Evolutionary conservation across 2,888 invertebrate genomes (phyloP).

Genomic region (Drosophila melanosoma): DNA sequence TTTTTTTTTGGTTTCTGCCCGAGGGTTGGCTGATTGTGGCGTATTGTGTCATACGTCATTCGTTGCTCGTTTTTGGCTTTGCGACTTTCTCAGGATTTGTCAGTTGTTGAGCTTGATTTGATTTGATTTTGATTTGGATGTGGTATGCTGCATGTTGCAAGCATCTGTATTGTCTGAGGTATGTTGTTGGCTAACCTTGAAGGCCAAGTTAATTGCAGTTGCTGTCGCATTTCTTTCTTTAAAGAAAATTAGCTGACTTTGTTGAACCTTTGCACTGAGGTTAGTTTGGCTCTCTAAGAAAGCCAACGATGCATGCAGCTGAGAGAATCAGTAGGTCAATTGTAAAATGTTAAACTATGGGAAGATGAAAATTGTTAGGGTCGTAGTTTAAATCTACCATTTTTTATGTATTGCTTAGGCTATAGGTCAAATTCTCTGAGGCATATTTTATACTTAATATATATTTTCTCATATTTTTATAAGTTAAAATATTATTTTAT

Average conservation of each 20-base stretch:
- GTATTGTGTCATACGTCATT: conserved; percentile 54
- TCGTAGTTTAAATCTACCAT: background rate
- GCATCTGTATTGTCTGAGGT: background rate
- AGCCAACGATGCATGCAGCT: conserved; percentile 16
- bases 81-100: conserved; percentile 79
- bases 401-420: background rate
- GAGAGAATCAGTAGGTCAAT: conserved; percentile 23
- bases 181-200: conserved; percentile 32
- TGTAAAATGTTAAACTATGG: background rate
- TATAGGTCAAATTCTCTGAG: background rate
- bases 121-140: conserved; percentile 41
- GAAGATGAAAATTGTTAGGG: background rate
- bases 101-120: conserved; percentile 61
- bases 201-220: conserved; percentile 68
- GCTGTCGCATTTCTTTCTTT: conserved; percentile 34
- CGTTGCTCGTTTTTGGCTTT: conserved; percentile 12
- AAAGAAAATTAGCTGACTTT: conserved; percentile 46
- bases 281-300: conserved; percentile 15
- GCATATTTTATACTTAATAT: background rate
- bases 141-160: background rate
- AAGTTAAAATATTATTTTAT: background rate
- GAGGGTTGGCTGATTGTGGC: conserved; percentile 55
- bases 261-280: conserved; percentile 50
- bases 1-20: background rate
- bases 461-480: background rate